Evolutionary conservation across 2,113 vertebrate species (phyloP).

Genomic region (Pedionomus torquatus): DNA sequence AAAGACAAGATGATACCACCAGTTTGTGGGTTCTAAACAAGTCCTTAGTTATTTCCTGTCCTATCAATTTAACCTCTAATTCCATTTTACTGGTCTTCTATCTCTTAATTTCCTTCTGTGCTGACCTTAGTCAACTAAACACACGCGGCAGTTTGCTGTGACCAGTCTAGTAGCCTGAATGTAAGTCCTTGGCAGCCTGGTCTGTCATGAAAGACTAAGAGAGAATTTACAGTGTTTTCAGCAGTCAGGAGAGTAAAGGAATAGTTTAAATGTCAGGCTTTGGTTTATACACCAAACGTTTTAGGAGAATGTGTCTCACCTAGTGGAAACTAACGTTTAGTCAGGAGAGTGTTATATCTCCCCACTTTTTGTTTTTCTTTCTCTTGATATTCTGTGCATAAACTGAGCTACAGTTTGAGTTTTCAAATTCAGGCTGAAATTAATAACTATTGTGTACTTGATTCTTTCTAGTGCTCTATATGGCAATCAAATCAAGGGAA

Average conservation of each 20-base stretch:
- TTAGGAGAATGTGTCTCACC: neutral
- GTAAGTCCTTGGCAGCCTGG: neutral
- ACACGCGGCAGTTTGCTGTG: neutral
- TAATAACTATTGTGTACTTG: rapidly evolving
- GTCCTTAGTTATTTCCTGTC: neutral
- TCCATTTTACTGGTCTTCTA: neutral
- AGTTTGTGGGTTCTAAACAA: neutral
- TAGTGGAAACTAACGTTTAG: neutral
- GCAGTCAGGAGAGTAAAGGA: neutral
- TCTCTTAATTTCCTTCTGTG: neutral
- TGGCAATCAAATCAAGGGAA: neutral
- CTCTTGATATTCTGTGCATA: neutral
- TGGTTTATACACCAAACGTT: neutral
- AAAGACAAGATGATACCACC: neutral
- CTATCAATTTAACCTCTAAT: neutral
- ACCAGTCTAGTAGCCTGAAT: neutral
- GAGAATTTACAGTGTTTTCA: neutral
- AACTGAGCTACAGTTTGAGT: rapidly evolving
- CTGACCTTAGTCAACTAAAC: neutral
- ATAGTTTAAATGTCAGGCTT: neutral
- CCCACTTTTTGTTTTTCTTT: neutral
- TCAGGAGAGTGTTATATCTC: neutral
- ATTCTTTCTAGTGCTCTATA: neutral
- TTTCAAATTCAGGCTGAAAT: neutral
- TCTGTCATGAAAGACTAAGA: neutral